A percentile compares a stretch with the other conserved stretches of the same genome.
Evolutionary conservation across 2,113 vertebrate genomes (phyloP).

Genomic region (Cephalopholis sonnerati): DNA sequence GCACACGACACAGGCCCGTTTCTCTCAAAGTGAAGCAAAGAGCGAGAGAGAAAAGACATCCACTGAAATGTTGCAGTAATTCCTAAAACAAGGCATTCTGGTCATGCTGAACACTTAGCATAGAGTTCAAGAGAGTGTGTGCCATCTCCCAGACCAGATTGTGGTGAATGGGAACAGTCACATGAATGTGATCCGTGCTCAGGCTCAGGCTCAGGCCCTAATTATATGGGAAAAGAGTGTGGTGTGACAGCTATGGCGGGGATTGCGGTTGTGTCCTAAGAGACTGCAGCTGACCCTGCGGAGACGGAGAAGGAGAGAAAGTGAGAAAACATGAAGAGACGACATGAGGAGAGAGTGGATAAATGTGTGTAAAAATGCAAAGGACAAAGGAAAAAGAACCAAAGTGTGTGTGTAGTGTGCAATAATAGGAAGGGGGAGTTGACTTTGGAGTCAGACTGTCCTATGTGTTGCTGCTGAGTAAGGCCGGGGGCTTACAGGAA

Average conservation of each 20-base stretch:
- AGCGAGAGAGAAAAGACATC: constrained; percentile 56
- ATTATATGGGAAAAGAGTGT: constrained; percentile 84
- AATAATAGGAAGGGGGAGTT: constrained; percentile 56
- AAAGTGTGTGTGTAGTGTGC: constrained; percentile 20
- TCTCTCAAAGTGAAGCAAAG: constrained; percentile 38
- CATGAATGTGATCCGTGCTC: constrained; percentile 82
- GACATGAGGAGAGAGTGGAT: constrained; percentile 2
- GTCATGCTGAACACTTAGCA: constrained; percentile 76
- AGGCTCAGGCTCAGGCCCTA: constrained; percentile 79
- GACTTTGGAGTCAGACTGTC: constrained; percentile 71
- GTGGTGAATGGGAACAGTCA: constrained; percentile 81
- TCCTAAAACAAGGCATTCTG: constrained; percentile 75
- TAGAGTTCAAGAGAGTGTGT: constrained; percentile 75
- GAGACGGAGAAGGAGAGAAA: constrained; percentile 59
- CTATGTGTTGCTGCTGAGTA: constrained; percentile 73
- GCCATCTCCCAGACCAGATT: constrained; percentile 78
- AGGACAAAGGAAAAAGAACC: background rate
- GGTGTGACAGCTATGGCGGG: constrained; percentile 81
- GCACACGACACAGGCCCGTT: constrained; percentile 22
- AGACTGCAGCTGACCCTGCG: constrained; percentile 76
- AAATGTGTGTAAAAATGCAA: background rate
- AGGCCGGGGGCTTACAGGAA: constrained; percentile 72
- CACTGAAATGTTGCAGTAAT: constrained; percentile 69
- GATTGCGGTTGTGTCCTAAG: constrained; percentile 78
- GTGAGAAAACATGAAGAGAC: constrained; percentile 52